phyloP scores from a whole-genome alignment of 64 coral and sea anemone species.

The Dendrophyllia cribrosa region DNA sequence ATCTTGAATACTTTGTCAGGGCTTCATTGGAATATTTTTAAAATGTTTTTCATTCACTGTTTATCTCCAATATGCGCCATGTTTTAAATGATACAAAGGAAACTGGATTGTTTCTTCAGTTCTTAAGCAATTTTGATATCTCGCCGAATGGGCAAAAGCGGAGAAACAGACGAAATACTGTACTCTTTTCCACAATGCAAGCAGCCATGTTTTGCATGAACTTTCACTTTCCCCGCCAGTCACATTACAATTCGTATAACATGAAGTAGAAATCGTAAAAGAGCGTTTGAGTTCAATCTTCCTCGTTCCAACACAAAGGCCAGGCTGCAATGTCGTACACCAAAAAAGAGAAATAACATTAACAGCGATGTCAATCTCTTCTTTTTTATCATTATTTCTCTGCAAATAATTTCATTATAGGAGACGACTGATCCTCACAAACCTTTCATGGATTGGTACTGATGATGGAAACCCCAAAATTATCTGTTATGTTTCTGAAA shows the following conservation, averaged over 20 bases:
- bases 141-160: too few species aligned
- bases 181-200: too few species aligned
- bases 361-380: background rate
- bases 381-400: background rate
- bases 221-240: background rate
- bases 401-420: background rate
- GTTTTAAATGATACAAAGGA: too few species aligned
- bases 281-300: slow-evolving; percentile 4
- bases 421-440: too few species aligned
- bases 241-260: background rate
- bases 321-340: background rate
- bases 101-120: too few species aligned
- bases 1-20: background rate
- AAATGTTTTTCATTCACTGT: too few species aligned
- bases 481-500: too few species aligned
- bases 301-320: background rate
- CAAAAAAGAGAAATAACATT: slow-evolving; percentile 50
- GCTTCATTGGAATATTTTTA: too few species aligned
- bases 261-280: background rate
- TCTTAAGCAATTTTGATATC: too few species aligned
- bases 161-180: too few species aligned
- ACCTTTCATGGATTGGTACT: background rate
- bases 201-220: too few species aligned
- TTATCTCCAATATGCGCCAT: too few species aligned
- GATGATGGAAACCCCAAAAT: background rate